Conservation (phyloP, 2,888 invertebrate species). For the Rosalia funebris region DNA sequence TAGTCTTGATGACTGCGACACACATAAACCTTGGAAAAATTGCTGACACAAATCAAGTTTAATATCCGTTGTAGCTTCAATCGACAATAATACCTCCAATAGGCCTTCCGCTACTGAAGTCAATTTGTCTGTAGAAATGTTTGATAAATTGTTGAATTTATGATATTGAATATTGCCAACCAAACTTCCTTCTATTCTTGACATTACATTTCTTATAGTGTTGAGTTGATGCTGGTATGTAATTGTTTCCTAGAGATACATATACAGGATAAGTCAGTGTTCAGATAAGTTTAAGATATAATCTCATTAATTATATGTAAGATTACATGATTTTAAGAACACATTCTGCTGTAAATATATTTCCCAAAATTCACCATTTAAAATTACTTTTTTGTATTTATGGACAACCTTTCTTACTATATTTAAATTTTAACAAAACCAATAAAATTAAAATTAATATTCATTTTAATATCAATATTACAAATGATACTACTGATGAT, state of each 20-base stretch:
- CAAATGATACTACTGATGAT: no score
- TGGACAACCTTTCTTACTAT: no score
- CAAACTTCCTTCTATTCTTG: slow-evolving; percentile 73
- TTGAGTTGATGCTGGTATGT: slow-evolving; percentile 91
- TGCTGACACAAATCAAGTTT: slow-evolving; percentile 68
- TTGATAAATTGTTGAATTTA: slow-evolving; percentile 56
- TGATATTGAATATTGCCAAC: slow-evolving; percentile 24
- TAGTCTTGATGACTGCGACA: slow-evolving; percentile 80
- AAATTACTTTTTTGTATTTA: no score
- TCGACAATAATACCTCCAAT: slow-evolving; percentile 78
- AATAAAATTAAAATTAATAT: no score
- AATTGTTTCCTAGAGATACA: slow-evolving; percentile 84
- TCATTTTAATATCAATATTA: no score
- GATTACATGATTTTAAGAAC: no score
- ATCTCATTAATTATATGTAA: no score
- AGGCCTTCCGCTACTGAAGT: slow-evolving; percentile 83
- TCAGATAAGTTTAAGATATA: not conserved
- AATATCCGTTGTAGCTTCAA: slow-evolving; percentile 55
- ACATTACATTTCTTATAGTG: slow-evolving; percentile 80
- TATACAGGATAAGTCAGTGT: not conserved
- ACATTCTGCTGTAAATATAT: no score
- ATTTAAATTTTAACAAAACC: no score
- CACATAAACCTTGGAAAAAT: slow-evolving; percentile 78
- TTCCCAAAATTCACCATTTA: no score
- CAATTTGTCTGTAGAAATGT: slow-evolving; percentile 84